A percentile compares a stretch with the other conserved stretches of the same genome.
phyloP scores from a whole-genome alignment of 2,113 vertebrate species.

The Dunckerocampus dactyliophorus region DNA sequence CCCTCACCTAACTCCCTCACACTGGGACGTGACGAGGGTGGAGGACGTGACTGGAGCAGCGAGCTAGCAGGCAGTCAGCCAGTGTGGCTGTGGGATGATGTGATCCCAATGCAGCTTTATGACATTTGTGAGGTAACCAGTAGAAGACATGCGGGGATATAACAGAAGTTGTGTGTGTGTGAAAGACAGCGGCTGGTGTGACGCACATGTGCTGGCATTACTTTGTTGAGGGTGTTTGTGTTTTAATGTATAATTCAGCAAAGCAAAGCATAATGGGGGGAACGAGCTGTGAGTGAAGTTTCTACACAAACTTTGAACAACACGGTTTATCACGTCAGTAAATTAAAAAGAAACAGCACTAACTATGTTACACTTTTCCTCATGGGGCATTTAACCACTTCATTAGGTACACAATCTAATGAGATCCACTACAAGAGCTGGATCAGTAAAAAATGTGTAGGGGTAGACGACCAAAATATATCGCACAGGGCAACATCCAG shows the following conservation, averaged over 20 bases:
- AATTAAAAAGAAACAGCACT: no score
- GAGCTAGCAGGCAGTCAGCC: slow-evolving; percentile 27
- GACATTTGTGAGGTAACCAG: not conserved
- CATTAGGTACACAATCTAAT: no score
- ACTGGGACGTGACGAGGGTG: slow-evolving; percentile 48
- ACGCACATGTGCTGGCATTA: slow-evolving; percentile 50
- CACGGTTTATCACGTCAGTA: no score
- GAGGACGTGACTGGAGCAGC: slow-evolving; percentile 57
- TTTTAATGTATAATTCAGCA: slow-evolving; percentile 53
- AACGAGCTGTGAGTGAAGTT: no score
- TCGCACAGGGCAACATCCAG: no score
- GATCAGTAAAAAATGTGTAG: no score
- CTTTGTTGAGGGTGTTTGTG: slow-evolving; percentile 25
- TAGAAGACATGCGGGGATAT: not conserved
- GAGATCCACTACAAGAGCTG: no score
- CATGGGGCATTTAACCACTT: no score
- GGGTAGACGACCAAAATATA: no score
- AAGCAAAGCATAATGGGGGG: not conserved
- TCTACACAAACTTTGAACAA: no score
- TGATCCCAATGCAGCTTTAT: slow-evolving; percentile 30
- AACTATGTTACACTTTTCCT: no score
- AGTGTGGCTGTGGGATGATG: slow-evolving; percentile 23
- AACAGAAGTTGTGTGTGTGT: slow-evolving; percentile 19
- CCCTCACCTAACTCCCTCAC: slow-evolving; percentile 25
- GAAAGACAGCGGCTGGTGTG: slow-evolving; percentile 46